Base-by-base conservation (phyloP, 2,888 invertebrate species). In the Phalera bucephala region DNA sequence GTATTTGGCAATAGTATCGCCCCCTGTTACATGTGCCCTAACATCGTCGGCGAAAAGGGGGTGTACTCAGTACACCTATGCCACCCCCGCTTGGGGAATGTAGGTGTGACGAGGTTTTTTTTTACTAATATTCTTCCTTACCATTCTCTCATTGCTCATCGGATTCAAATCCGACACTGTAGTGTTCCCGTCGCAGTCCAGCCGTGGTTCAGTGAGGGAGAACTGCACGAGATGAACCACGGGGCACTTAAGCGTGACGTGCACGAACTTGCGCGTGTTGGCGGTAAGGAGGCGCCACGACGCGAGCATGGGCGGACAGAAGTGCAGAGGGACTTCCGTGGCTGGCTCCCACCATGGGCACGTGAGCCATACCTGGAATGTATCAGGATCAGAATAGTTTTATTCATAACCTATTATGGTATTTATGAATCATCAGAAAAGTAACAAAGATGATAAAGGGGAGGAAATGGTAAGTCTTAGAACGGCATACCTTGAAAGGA, bases 281-380 rank as follows among this genome's bases (percentile, higher is more conserved):
- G 95, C 95, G 0, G 98, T 97, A 43, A 97, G 95, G 8, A 98
- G 90, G 33, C 95, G 93, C 91, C 96, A 95, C 1, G 93, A 92
- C 0, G 95, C 93, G 55, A 93, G 92, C 73, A 98, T 92, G 0
- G 98, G 97, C 0, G 97, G 94, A 5, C 94, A 91, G 83, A 98
- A 97, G 64, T 94, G 93, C 3, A 97, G 85, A 1, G 93, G 91
- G 27, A 96, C 94, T 46, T 93, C 92, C n/a, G 92, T 91, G 17
- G 94, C 93, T 42, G 93, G 92, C 1, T 92, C 90, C 58, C 92
- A 92, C 95, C 96, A 97, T 0, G 96, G 96, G 70, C 95, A 95
- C 41, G 92, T 92, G 27, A 97, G 89, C 69, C 93, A 93, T n/a
- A 96, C 87, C 92, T 92, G 56, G n/a, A n/a, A 2, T 44, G 51